Conservation (phyloP, 2,888 invertebrate species). For the Nomada ruficornis region DNA sequence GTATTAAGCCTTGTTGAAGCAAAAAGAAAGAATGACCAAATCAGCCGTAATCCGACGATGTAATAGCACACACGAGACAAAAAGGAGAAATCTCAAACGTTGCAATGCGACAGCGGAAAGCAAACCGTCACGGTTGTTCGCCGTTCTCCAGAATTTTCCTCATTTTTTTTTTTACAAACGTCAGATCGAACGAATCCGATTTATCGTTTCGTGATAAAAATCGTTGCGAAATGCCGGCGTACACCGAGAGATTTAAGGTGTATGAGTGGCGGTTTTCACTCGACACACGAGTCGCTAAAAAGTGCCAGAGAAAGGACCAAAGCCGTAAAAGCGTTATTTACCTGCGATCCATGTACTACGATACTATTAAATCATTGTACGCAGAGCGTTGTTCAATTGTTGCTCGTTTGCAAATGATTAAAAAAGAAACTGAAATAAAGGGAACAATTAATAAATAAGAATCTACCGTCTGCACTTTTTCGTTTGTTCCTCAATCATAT, state of each 20-base stretch:
- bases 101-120: constrained; percentile 1
- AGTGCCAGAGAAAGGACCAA: constrained; percentile 55
- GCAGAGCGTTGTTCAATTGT: not conserved
- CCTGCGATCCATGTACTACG: not conserved
- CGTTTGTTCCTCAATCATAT: too few relatives aligned
- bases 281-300: constrained; percentile 16
- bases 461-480: not conserved
- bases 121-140: not conserved
- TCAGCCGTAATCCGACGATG: constrained; percentile 6
- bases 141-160: not conserved
- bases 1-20: not conserved
- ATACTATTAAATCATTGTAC: not conserved
- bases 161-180: not conserved
- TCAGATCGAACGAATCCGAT: constrained; percentile 14
- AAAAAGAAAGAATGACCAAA: not conserved
- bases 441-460: too few relatives aligned
- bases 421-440: not conserved
- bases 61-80: constrained; percentile 5
- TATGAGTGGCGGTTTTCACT: constrained; percentile 39
- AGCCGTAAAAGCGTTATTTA: constrained; percentile 17
- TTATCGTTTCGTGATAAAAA: constrained; percentile 17
- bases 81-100: constrained; percentile 26
- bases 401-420: not conserved
- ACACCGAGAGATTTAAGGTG: constrained; percentile 11
- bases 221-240: constrained; percentile 22